Evolutionary conservation across 2,113 vertebrate species (phyloP).

Genomic region (Equus quagga): DNA sequence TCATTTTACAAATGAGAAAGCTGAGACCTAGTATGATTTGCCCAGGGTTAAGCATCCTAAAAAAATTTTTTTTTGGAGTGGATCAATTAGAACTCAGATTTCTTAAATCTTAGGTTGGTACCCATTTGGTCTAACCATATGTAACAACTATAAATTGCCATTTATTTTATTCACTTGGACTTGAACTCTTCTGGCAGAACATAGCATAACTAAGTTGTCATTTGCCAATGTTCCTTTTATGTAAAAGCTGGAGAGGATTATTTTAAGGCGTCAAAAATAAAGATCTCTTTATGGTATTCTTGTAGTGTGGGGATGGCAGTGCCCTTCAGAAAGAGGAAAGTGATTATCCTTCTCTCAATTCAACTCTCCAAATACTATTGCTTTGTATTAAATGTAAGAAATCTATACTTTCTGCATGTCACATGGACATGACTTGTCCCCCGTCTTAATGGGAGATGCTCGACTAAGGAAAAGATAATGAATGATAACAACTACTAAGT

Average conservation of each 20-base stretch:
- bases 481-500: background rate
- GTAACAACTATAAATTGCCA: slow-evolving; percentile 35
- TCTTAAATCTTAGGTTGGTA: slow-evolving; percentile 37
- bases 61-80: background rate
- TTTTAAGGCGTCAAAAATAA: slow-evolving; percentile 60
- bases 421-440: background rate
- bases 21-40: slow-evolving; percentile 36
- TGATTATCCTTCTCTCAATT: background rate
- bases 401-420: background rate
- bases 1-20: slow-evolving; percentile 61
- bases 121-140: background rate
- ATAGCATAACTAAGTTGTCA: slow-evolving; percentile 17
- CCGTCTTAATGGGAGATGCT: background rate
- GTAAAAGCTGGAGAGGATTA: slow-evolving; percentile 44
- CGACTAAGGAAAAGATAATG: background rate
- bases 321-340: background rate
- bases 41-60: slow-evolving; percentile 28
- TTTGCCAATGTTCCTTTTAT: slow-evolving; percentile 36
- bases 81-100: slow-evolving; percentile 46
- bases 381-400: slow-evolving; percentile 17
- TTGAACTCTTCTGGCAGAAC: slow-evolving; percentile 48
- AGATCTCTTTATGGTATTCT: slow-evolving; percentile 12
- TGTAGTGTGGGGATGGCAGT: background rate
- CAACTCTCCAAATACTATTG: background rate
- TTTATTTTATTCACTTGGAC: slow-evolving; percentile 62